These are phyloP conservation scores for Chascanopsetta lugubris DNA, from an alignment of 2,113 vertebrate genomes.

Conservation along the genomic window DNA sequence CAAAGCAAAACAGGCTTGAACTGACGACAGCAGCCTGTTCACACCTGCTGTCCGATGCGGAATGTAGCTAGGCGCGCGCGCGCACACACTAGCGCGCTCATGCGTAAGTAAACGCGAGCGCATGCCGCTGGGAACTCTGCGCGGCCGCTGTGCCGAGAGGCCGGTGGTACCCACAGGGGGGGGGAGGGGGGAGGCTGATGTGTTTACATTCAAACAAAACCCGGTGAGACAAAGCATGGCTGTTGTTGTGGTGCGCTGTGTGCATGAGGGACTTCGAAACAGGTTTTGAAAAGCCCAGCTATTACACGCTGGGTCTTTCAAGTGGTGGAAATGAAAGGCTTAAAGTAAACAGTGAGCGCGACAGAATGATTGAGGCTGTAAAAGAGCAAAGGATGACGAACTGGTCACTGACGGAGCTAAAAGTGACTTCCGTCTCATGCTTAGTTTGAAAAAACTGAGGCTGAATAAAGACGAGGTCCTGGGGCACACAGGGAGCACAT, in stretches of 20 bases:
- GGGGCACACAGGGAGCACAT: neutral
- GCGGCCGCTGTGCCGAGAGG: constrained; percentile 9
- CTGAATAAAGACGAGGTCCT: neutral
- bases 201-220: constrained; percentile 68
- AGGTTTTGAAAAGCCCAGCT: constrained; percentile 4
- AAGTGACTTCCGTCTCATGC: too few species aligned
- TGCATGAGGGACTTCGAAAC: constrained; percentile 41
- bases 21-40: constrained; percentile 41
- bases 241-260: constrained; percentile 37
- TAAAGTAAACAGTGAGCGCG: constrained; percentile 18
- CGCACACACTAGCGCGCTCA: neutral
- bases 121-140: neutral
- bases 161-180: constrained; percentile 50
- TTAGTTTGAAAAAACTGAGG: neutral
- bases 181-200: constrained; percentile 63
- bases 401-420: neutral
- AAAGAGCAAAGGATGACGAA: constrained; percentile 22
- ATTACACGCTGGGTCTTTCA: constrained; percentile 1
- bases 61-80: constrained; percentile 42
- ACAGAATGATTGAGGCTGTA: constrained; percentile 14
- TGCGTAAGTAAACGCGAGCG: neutral
- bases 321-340: constrained; percentile 15
- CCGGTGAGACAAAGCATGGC: constrained; percentile 34
- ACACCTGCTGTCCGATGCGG: constrained; percentile 38
- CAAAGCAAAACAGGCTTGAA: constrained; percentile 29